Evolutionary conservation across 2,797 vertebrate genomes (phyloP).

Genomic region (Trachops cirrhosus): DNA sequence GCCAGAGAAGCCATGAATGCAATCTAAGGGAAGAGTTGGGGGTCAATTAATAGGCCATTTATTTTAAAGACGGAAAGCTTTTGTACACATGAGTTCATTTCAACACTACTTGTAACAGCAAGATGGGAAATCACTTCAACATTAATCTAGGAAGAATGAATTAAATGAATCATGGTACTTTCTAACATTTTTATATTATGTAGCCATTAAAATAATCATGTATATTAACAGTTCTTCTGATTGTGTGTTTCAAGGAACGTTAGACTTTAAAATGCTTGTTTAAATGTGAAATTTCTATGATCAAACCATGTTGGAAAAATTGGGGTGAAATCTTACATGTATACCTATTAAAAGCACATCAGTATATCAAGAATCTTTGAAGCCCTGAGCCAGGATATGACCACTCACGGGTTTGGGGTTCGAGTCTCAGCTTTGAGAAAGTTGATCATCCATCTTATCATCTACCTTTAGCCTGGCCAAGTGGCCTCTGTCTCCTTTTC

Average conservation of each 20-base stretch:
- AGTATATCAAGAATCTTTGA: neutral
- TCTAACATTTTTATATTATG: neutral
- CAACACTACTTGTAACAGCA: neutral
- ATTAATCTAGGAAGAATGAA: neutral
- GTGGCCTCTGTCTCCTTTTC: neutral
- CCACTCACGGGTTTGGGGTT: neutral
- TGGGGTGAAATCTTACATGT: neutral
- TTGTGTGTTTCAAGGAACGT: neutral
- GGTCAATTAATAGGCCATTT: neutral
- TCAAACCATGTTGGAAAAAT: neutral
- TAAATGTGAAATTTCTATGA: slow-evolving; percentile 38
- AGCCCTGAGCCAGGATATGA: neutral
- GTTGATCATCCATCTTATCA: neutral
- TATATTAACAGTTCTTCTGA: neutral
- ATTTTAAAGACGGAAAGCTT: neutral
- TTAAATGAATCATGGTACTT: neutral
- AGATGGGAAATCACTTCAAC: neutral
- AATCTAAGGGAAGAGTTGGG: slow-evolving; percentile 77
- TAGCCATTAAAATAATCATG: neutral
- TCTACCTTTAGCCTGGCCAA: neutral
- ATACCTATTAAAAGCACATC: neutral
- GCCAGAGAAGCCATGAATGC: slow-evolving; percentile 90
- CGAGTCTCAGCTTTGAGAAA: neutral
- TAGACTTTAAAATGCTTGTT: neutral
- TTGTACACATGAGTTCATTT: neutral